phyloP scores from a whole-genome alignment of 2,888 invertebrate genomes.

The Nephrotoma flavescens region DNA sequence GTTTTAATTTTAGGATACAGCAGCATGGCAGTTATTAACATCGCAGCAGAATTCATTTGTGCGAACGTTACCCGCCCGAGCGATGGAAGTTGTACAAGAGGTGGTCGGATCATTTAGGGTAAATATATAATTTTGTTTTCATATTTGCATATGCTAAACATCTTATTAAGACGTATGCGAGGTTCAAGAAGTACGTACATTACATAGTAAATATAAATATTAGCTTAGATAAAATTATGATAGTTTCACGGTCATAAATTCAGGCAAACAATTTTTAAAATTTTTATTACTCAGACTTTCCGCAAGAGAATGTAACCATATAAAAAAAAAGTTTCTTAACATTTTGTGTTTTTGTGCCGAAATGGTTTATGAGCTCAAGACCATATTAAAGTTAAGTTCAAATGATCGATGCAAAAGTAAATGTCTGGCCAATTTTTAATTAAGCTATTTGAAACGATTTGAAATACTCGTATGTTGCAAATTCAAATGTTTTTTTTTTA shows the following conservation, averaged over 20 bases:
- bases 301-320: too few species aligned
- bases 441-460: neutral
- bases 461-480: neutral
- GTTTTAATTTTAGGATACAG: constrained; percentile 23
- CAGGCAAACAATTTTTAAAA: neutral
- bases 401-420: neutral
- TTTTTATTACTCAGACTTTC: too few species aligned
- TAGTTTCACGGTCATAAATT: neutral
- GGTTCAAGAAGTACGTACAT: too few species aligned
- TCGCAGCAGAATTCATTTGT: constrained; percentile 31
- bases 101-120: constrained; percentile 30
- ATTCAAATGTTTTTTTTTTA: neutral
- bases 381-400: neutral
- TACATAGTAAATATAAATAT: neutral
- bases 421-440: neutral
- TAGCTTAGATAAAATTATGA: neutral
- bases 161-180: neutral
- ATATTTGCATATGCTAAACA: neutral
- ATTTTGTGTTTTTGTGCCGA: neutral
- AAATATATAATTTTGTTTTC: constrained; percentile 16
- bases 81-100: constrained; percentile 33
- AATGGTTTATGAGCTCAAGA: neutral
- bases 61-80: constrained; percentile 28
- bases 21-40: constrained; percentile 31
- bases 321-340: too few species aligned